Base-by-base conservation (phyloP, 1,140 invertebrate genomes). In the Aricia agestis region DNA sequence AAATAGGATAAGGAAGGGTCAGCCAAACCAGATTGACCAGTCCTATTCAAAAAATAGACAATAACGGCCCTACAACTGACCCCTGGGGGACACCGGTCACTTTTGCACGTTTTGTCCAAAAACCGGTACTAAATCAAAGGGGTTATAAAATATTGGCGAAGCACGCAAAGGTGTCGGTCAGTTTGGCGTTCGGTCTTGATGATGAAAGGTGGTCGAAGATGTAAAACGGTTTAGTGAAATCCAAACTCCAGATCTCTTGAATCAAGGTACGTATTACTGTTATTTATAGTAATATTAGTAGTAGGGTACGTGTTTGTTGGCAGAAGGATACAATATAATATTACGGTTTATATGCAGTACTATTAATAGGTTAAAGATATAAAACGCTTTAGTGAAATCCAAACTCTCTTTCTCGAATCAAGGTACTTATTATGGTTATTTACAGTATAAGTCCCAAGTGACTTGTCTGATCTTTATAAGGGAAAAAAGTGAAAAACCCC, bases 21-120 rank as follows among this genome's bases (percentile, higher is more conserved):
- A 89, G 82, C 74, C 69, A 81, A 89, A 90, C 86, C 82, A 85
- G 88, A 89, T 86, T 91, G 87, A 88, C 87, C 87, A 87, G 86
- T 87, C 78, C 80, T 79, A 79, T 82, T 83, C 77, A 82, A 82
- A 82, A 82, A 85, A 87, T 84, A 87, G 83, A 89, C 86, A 90
- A 89, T 87, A 79, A 74, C 73, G 72, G 83, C 36, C 70, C 84
- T 77, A 86, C 74, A 74, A 72, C 68, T 89, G 87, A 90, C 89
- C 89, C 86, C 77, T 84, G 84, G 77, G 84, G 82, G 78, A 88
- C 82, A 82, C 84, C 85, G 88, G 86, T 85, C 86, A 87, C 72
- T 85, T 86, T 86, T 68, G 71, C 79, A 74, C 67, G 74, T 82
- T 82, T 78, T 81, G 74, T 79, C 78, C 73, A 79, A 82, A 82